These are phyloP conservation scores for Centropus unirufus DNA, from an alignment of 2,113 vertebrate genomes.

Conservation along the genomic window DNA sequence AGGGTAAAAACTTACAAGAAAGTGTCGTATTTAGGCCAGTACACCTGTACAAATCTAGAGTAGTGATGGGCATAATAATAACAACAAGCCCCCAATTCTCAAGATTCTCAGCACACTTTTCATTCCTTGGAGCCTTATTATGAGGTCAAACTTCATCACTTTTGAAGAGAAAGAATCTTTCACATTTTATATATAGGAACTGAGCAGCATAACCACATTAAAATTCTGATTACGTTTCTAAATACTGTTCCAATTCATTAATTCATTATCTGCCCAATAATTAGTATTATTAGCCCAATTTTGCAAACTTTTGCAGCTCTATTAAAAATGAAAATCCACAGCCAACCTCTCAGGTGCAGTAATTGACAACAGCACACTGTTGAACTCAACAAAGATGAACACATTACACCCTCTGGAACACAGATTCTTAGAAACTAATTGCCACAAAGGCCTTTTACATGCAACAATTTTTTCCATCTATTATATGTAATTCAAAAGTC, in stretches of 20 bases:
- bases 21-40: background rate
- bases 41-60: background rate
- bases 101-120: background rate
- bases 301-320: background rate
- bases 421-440: background rate
- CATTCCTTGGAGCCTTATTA: background rate
- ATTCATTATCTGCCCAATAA: background rate
- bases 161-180: background rate
- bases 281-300: background rate
- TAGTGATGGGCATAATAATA: fast-evolving
- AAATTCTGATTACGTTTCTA: background rate
- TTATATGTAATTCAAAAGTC: background rate
- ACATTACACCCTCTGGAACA: background rate
- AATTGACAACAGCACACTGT: background rate
- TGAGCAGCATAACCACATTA: background rate
- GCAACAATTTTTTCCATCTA: background rate
- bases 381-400: background rate
- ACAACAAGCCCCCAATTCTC: background rate
- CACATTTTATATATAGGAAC: background rate
- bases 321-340: background rate
- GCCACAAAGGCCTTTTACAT: background rate
- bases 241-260: background rate
- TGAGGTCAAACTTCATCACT: background rate
- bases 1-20: background rate
- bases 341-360: background rate